A percentile compares a stretch with the other conserved stretches of the same genome.
Evolutionary conservation across 2,888 invertebrate species (phyloP).

Genomic region (Autographa gamma): DNA sequence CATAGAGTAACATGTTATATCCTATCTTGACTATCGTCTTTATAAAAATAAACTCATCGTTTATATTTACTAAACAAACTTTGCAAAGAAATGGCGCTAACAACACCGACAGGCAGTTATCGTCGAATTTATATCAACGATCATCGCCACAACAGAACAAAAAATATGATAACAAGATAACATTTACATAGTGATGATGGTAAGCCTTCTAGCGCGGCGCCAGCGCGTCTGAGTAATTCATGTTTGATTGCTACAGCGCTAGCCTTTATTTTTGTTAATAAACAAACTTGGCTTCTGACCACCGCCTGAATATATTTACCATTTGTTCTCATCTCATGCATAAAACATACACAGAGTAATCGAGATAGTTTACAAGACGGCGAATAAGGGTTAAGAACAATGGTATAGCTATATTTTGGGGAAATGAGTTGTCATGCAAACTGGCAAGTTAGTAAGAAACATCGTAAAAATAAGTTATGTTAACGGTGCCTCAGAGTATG

Average conservation of each 20-base stretch:
- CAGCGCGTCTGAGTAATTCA: slow-evolving; percentile 55
- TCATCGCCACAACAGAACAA: slow-evolving; percentile 38
- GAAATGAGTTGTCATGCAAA: slow-evolving; percentile 42
- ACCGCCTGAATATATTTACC: slow-evolving; percentile 58
- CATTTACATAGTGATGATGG: slow-evolving; percentile 55
- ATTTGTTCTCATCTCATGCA: slow-evolving; percentile 71
- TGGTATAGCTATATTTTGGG: slow-evolving; percentile 48
- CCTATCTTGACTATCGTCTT: background rate
- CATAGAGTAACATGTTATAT: no score
- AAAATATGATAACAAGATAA: slow-evolving; percentile 49
- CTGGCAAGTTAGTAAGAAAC: slow-evolving; percentile 23
- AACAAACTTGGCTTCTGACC: slow-evolving; percentile 58
- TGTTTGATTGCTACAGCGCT: slow-evolving; percentile 56
- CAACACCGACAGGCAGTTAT: slow-evolving; percentile 10
- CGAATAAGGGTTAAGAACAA: slow-evolving; percentile 58
- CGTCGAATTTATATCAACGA: slow-evolving; percentile 28
- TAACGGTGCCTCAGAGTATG: slow-evolving; percentile 27
- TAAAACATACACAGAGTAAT: slow-evolving; percentile 68
- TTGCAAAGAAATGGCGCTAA: background rate
- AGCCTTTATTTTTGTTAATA: slow-evolving; percentile 57
- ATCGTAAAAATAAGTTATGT: slow-evolving; percentile 38
- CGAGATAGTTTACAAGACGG: slow-evolving; percentile 52
- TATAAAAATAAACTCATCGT: background rate
- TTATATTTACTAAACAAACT: background rate
- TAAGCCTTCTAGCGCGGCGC: slow-evolving; percentile 46